Evolutionary conservation across 2,888 invertebrate genomes (phyloP).

Genomic region (Pristionchus maxplancki): DNA sequence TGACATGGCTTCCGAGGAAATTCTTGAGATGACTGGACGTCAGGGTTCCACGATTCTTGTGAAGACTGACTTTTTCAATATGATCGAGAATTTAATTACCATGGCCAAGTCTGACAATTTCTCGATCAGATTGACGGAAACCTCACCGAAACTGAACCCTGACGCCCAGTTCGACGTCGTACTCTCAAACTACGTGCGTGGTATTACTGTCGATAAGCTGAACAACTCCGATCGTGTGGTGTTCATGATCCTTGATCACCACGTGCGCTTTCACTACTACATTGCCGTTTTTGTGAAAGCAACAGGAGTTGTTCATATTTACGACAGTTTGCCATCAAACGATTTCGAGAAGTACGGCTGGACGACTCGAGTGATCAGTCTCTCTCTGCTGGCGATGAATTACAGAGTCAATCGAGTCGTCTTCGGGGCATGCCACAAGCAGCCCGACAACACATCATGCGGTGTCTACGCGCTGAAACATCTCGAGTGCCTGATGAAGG

Average conservation of each 20-base stretch:
- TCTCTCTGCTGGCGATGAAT: not conserved
- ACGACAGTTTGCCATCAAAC: not conserved
- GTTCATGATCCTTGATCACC: not conserved
- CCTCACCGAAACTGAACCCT: no score
- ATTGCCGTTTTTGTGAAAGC: not conserved
- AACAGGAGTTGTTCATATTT: not conserved
- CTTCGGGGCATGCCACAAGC: not conserved
- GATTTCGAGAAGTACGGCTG: not conserved
- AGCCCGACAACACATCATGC: not conserved
- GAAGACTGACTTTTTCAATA: not conserved
- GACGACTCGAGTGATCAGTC: not conserved
- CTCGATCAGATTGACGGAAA: no score
- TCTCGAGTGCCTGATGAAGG: not conserved
- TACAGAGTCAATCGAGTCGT: not conserved
- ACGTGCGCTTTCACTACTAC: not conserved
- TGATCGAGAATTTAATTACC: not conserved
- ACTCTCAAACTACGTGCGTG: no score
- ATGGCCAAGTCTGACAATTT: no score
- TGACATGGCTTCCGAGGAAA: not conserved
- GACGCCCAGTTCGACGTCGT: no score
- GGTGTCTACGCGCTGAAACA: not conserved
- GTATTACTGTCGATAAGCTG: not conserved
- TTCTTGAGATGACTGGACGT: not conserved
- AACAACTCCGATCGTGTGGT: not conserved
- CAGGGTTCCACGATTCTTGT: not conserved